phyloP scores from a whole-genome alignment of 2,797 vertebrate genomes.

The Malacoraja senta region DNA sequence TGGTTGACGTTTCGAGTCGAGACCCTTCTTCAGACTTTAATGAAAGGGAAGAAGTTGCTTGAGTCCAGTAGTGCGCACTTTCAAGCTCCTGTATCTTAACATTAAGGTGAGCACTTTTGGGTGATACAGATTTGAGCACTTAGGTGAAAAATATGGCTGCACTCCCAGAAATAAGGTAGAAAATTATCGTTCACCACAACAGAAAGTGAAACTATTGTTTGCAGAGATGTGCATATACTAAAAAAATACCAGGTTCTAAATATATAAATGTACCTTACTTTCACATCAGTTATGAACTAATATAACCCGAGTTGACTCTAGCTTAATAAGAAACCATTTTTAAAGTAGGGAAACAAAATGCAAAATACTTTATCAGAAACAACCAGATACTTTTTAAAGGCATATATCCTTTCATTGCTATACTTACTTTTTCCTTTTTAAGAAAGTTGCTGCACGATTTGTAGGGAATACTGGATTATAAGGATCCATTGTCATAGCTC shows the following conservation, averaged over 20 bases:
- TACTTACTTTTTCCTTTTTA: slow-evolving; percentile 81
- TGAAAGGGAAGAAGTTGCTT: no score
- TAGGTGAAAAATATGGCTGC: no score
- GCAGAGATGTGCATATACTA: not conserved
- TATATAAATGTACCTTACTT: not conserved
- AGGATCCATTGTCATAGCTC: slow-evolving; percentile 80
- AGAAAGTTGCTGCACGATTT: slow-evolving; percentile 82
- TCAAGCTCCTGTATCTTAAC: no score
- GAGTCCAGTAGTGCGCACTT: no score
- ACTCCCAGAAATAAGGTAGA: no score
- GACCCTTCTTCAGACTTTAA: no score
- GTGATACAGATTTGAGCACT: not conserved
- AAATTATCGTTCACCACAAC: no score
- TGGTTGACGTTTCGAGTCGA: no score
- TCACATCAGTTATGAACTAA: not conserved
- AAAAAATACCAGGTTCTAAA: not conserved
- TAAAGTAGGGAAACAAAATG: no score
- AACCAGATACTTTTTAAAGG: not conserved
- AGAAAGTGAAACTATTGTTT: not conserved
- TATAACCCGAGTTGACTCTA: not conserved
- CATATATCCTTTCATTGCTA: not conserved
- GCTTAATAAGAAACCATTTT: not conserved
- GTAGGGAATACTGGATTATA: slow-evolving; percentile 85
- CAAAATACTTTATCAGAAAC: not conserved
- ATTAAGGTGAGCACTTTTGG: no score